Base-by-base conservation (phyloP, 1,140 invertebrate species). In the Laupala kohalensis region DNA sequence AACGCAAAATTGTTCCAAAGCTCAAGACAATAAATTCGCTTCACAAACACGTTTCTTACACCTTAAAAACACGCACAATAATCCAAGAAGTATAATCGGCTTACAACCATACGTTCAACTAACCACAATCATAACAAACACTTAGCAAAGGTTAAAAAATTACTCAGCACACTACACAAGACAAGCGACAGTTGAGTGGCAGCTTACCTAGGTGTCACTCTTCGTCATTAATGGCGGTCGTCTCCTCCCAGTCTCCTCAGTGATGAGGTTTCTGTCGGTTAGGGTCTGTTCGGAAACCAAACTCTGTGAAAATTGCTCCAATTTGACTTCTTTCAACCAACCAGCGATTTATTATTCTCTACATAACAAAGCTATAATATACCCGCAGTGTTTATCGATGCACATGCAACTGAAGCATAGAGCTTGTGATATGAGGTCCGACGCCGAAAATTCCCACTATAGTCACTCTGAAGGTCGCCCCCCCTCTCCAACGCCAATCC, bases 161-260 rank as follows among this genome's bases (percentile, higher is more conserved):
- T 62, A 37, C 69, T 62, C 23, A 62, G 26, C 62, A 30, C 29
- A 72, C 71, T 72, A 72, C 64, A 72, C 71, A 72, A 72, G 65
- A 72, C 65, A 67, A 72, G 53, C 71, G 71, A 72, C 71, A 72
- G 71, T 73, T 73, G 72, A 73, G 26, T 73, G 72, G 72, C 72
- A 73, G 72, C 53, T 73, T 69, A 69, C 68, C 67, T 69, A 73
- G 72, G 72, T 73, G 72, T 73, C 72, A 73, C 72, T 73, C 72
- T 69, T 73, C 72, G 72, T 73, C 72, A 73, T 69, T 73, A 73
- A 73, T 73, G 72, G 72, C 72, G 72, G 72, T 53, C 72, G 72
- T 73, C 67, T 65, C 72, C 72, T 73, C 72, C 72, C 72, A 66
- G 63, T 64, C 63, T 70, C 72, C 63, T 69, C 72, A 53, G 72